Conservation (phyloP, 1,140 invertebrate genomes). For the Microplitis mediator region DNA sequence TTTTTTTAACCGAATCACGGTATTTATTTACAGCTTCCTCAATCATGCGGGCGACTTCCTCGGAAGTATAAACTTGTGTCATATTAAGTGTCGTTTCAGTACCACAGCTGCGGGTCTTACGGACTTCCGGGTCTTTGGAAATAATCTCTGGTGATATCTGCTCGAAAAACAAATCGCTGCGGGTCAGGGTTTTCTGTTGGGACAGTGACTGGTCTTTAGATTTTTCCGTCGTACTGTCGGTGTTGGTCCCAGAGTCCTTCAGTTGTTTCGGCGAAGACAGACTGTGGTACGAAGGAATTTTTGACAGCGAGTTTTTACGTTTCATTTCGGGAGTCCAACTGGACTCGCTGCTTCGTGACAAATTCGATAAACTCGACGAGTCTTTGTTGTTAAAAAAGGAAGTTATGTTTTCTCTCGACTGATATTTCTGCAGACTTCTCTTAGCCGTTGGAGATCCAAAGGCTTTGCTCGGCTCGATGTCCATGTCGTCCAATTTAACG, state of each 20-base stretch:
- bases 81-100: constrained; percentile 43
- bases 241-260: constrained; percentile 30
- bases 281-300: constrained; percentile 34
- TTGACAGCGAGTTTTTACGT: constrained; percentile 22
- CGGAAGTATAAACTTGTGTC: constrained; percentile 42
- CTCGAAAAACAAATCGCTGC: constrained; percentile 19
- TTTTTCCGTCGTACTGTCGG: background rate
- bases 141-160: constrained; percentile 21
- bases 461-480: constrained; percentile 6
- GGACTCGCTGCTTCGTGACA: constrained; percentile 13
- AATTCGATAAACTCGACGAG: constrained; percentile 17
- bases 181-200: background rate
- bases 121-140: background rate
- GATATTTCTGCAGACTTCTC: background rate
- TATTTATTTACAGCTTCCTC: constrained; percentile 44
- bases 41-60: constrained; percentile 40
- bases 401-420: background rate
- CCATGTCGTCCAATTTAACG: constrained; percentile 4
- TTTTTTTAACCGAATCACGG: constrained; percentile 35
- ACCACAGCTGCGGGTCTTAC: constrained; percentile 29
- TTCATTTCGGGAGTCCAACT: constrained; percentile 22
- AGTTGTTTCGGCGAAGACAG: constrained; percentile 23
- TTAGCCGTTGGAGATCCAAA: constrained; percentile 4
- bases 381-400: background rate
- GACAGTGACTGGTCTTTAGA: too few relatives aligned